These are phyloP conservation scores for Orthosia cruda DNA, from an alignment of 2,888 invertebrate genomes.

Conservation along the genomic window DNA sequence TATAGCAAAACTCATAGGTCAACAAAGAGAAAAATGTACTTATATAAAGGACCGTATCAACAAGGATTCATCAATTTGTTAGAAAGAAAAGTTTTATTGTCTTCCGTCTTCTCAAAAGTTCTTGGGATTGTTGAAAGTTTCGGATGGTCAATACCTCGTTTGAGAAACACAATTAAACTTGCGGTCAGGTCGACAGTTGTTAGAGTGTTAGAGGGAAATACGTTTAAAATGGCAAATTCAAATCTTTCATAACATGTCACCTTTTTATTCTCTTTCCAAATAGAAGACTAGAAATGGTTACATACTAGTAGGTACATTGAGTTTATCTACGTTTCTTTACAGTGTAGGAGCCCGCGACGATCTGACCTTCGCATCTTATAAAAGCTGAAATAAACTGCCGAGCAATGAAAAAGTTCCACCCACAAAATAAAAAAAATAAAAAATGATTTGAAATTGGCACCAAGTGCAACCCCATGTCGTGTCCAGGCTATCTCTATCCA, in stretches of 20 bases:
- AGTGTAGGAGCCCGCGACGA: too few species aligned
- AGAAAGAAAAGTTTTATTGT: constrained; percentile 66
- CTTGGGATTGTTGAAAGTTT: constrained; percentile 60
- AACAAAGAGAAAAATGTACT: constrained; percentile 11
- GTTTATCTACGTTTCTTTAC: neutral
- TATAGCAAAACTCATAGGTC: neutral
- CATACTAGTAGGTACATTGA: neutral
- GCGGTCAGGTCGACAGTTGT: constrained; percentile 70
- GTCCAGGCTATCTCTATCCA: too few species aligned
- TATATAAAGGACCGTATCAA: constrained; percentile 23
- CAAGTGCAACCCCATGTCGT: too few species aligned
- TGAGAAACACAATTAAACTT: constrained; percentile 77
- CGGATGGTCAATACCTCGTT: constrained; percentile 69
- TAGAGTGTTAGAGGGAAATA: constrained; percentile 44
- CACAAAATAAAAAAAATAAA: too few species aligned
- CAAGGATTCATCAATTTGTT: constrained; percentile 59
- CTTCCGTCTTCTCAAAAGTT: constrained; percentile 63
- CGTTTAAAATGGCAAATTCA: constrained; percentile 17
- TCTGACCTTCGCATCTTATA: too few species aligned
- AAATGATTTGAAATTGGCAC: too few species aligned
- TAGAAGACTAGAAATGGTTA: neutral
- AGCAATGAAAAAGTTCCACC: too few species aligned
- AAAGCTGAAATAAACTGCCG: too few species aligned
- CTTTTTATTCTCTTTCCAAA: neutral
- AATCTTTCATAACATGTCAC: neutral